These are phyloP conservation scores for Parus major DNA, from an alignment of 2,113 vertebrate species.

Conservation along the genomic window DNA sequence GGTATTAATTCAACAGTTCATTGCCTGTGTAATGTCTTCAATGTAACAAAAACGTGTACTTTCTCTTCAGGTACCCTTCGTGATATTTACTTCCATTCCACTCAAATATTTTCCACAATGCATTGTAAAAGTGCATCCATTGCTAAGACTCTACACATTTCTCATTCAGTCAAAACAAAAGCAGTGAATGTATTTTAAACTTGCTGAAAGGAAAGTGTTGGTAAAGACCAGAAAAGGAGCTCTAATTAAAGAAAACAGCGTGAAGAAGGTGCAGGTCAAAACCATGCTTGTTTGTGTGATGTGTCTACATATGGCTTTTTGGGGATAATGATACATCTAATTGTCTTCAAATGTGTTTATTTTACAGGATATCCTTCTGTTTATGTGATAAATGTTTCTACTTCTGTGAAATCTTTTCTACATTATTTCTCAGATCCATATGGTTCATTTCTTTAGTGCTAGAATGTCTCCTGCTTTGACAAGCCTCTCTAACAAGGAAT, in stretches of 20 bases:
- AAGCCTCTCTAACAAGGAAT: not conserved
- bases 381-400: not conserved
- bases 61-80: not conserved
- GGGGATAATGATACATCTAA: not conserved
- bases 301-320: not conserved
- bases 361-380: not conserved
- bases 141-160: not conserved
- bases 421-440: not conserved
- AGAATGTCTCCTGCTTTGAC: not conserved
- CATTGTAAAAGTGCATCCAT: not conserved
- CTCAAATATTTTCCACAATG: not conserved
- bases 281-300: not conserved
- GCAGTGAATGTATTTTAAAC: not conserved
- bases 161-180: not conserved
- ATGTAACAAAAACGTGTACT: not conserved
- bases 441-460: not conserved
- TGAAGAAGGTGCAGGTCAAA: not conserved
- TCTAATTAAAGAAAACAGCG: rapidly evolving
- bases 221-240: not conserved
- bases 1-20: not conserved
- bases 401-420: not conserved
- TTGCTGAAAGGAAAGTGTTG: not conserved
- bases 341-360: not conserved
- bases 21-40: not conserved
- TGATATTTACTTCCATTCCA: not conserved